Conservation (phyloP, 2,797 vertebrate species). For the Pelodytes ibericus region DNA sequence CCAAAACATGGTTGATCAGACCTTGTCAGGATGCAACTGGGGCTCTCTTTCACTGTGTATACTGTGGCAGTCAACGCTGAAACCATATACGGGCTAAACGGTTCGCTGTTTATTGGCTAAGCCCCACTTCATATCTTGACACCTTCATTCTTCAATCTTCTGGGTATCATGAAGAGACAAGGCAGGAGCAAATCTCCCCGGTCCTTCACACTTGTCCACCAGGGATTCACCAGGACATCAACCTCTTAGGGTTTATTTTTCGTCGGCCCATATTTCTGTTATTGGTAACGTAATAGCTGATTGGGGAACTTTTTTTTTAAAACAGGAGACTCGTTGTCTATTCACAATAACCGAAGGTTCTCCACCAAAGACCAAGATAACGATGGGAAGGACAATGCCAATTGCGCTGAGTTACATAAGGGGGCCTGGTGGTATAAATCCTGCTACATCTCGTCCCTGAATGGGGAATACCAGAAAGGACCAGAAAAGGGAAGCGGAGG, state of each 20-base stretch:
- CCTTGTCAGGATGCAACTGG: too few species aligned
- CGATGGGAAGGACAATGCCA: background rate
- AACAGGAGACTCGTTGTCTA: conserved; percentile 16
- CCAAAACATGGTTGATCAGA: too few species aligned
- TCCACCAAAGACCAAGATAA: conserved; percentile 29
- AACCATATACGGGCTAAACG: too few species aligned
- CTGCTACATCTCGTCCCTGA: conserved; percentile 26
- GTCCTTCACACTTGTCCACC: too few species aligned
- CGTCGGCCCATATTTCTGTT: background rate
- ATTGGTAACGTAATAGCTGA: background rate
- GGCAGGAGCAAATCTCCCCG: too few species aligned
- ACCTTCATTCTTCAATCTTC: too few species aligned
- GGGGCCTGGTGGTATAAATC: conserved; percentile 35
- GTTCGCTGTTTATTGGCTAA: too few species aligned
- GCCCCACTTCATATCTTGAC: too few species aligned
- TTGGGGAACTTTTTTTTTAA: background rate
- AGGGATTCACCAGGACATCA: too few species aligned
- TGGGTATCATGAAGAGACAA: too few species aligned
- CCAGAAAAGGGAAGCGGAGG: background rate
- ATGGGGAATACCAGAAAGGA: conserved; percentile 12
- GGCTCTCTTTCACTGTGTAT: too few species aligned
- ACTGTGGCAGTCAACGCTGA: too few species aligned
- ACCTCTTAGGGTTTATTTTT: background rate
- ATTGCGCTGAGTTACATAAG: background rate
- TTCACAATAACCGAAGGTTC: conserved; percentile 12